Evolutionary conservation across 2,797 vertebrate species (phyloP).

Genomic region (Pantherophis vulpinus): DNA sequence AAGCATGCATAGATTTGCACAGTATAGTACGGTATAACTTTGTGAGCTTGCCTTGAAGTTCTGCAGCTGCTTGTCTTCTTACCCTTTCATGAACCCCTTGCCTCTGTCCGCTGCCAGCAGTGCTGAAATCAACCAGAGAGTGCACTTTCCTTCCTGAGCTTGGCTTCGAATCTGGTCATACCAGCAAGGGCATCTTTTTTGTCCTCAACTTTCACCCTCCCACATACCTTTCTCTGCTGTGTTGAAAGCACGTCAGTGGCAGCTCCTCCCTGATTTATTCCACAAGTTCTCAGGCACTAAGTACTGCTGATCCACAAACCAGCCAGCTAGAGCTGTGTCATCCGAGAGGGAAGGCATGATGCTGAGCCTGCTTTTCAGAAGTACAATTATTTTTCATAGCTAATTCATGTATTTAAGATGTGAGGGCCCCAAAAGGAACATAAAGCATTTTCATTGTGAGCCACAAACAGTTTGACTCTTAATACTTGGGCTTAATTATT

Average conservation of each 20-base stretch:
- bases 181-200: not conserved
- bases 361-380: not conserved
- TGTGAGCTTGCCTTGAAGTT: not conserved
- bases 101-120: constrained; percentile 8
- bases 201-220: not conserved
- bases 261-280: not conserved
- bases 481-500: not conserved
- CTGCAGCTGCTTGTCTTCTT: not conserved
- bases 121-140: constrained; percentile 2
- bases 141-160: not conserved
- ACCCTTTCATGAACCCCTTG: not conserved
- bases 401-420: not conserved
- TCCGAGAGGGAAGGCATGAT: not conserved
- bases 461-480: not conserved
- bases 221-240: not conserved
- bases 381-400: not conserved
- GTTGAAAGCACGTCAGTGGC: not conserved
- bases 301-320: not conserved
- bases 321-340: not conserved
- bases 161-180: not conserved
- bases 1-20: not conserved
- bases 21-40: too few relatives aligned
- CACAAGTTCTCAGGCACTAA: not conserved
- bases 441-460: not conserved
- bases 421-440: not conserved